Evolutionary conservation across 2,113 vertebrate species (phyloP).

Genomic region (Leptosomus discolor): DNA sequence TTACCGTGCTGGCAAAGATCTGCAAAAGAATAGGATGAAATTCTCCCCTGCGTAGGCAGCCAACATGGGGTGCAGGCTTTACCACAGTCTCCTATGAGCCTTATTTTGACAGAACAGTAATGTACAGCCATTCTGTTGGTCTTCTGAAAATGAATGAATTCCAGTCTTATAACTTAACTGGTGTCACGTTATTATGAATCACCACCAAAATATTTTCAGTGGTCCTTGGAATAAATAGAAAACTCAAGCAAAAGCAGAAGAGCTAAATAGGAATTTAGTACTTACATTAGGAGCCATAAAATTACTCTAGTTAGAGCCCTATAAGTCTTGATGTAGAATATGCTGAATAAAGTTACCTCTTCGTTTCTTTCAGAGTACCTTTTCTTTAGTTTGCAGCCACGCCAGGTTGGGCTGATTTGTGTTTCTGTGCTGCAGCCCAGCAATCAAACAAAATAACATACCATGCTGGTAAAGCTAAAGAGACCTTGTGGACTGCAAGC

Average conservation of each 20-base stretch:
- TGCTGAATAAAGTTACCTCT: not conserved
- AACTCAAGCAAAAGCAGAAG: conserved; percentile 14
- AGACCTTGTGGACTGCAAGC: not conserved
- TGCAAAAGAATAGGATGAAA: not conserved
- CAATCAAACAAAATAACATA: not conserved
- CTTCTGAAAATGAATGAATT: conserved; percentile 15
- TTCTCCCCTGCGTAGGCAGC: not conserved
- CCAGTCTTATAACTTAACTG: conserved; percentile 17
- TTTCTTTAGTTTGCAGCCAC: not conserved
- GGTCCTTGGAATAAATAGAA: conserved; percentile 19
- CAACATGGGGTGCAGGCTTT: not conserved
- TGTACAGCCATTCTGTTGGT: not conserved
- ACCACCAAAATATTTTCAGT: conserved; percentile 17
- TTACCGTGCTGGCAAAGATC: not conserved
- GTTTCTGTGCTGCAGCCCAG: not conserved
- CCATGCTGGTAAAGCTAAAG: not conserved
- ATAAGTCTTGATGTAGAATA: not conserved
- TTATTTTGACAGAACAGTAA: not conserved
- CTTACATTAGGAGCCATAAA: not conserved
- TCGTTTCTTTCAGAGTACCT: not conserved
- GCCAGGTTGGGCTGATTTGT: not conserved
- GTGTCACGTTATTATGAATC: conserved; percentile 20
- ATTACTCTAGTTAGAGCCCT: not conserved
- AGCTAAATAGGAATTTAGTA: not conserved
- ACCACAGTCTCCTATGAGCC: not conserved